phyloP scores from a whole-genome alignment of 2,113 vertebrate genomes.

The Bombycilla garrulus region DNA sequence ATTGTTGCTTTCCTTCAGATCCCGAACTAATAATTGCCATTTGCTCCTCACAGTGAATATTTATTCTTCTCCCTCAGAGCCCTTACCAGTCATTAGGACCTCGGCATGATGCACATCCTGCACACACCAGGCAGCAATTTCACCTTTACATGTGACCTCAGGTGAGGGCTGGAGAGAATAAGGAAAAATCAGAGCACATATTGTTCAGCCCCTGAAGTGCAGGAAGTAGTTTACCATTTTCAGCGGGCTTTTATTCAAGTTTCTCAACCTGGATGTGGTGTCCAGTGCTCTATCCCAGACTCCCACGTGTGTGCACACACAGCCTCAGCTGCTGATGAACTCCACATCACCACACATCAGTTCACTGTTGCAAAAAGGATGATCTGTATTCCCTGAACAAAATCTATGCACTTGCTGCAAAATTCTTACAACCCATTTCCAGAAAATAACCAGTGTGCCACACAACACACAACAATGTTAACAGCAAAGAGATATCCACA shows the following conservation, averaged over 20 bases:
- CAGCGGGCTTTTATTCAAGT: background rate
- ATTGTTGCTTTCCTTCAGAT: background rate
- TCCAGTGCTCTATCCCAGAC: background rate
- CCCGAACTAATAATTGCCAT: background rate
- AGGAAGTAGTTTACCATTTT: background rate
- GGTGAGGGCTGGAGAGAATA: background rate
- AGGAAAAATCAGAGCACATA: background rate
- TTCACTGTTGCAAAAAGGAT: background rate
- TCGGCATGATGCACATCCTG: background rate
- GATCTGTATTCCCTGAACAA: background rate
- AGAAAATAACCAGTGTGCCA: background rate
- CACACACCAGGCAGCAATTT: background rate
- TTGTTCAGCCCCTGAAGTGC: background rate
- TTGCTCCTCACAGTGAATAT: background rate
- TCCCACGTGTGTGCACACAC: accelerated
- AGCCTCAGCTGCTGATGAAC: background rate
- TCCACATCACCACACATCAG: background rate
- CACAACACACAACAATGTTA: background rate
- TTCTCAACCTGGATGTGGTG: background rate
- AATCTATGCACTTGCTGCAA: background rate
- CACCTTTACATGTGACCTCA: background rate
- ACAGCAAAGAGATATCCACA: background rate
- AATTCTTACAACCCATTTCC: background rate
- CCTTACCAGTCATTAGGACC: background rate
- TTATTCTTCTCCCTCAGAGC: background rate